Conservation (phyloP, 1,140 invertebrate species). For the Drosophila baimaii region DNA sequence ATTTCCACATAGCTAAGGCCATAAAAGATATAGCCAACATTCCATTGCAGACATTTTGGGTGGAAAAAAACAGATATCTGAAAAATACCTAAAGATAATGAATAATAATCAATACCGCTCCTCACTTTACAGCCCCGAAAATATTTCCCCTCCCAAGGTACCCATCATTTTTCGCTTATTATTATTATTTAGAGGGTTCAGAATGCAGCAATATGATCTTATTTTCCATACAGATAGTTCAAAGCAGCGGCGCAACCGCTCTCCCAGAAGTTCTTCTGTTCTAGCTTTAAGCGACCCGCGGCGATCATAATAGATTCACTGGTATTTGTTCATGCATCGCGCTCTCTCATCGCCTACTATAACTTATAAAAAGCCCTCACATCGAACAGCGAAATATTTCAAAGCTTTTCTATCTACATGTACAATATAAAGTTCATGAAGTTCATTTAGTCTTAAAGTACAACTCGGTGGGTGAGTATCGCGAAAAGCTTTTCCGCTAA, state of each 20-base stretch:
- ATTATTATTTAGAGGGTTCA: conserved; percentile 6
- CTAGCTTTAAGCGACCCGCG: conserved; percentile 8
- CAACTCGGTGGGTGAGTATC: conserved; percentile 67
- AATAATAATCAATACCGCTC: conserved; percentile 1
- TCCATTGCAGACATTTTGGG: too few species aligned
- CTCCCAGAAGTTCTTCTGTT: conserved; percentile 1
- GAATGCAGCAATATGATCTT: conserved; percentile 19
- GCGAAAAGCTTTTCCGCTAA: conserved; percentile 59
- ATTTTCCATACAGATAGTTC: conserved; percentile 3
- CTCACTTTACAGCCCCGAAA: not conserved
- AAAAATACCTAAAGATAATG: not conserved
- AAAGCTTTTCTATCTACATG: conserved; percentile 54
- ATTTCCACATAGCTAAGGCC: not conserved
- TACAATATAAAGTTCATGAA: conserved; percentile 62
- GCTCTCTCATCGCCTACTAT: conserved; percentile 21
- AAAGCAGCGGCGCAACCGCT: conserved; percentile 6
- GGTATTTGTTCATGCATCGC: conserved; percentile 5
- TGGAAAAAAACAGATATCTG: not conserved
- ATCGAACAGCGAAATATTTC: conserved; percentile 31
- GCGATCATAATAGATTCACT: conserved; percentile 39
- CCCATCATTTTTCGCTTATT: not conserved
- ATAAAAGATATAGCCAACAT: not conserved
- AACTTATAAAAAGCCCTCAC: conserved; percentile 42
- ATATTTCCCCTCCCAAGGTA: not conserved
- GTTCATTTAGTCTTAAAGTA: conserved; percentile 72